Conservation (phyloP, 2,888 invertebrate genomes). For the Brenthis ino region DNA sequence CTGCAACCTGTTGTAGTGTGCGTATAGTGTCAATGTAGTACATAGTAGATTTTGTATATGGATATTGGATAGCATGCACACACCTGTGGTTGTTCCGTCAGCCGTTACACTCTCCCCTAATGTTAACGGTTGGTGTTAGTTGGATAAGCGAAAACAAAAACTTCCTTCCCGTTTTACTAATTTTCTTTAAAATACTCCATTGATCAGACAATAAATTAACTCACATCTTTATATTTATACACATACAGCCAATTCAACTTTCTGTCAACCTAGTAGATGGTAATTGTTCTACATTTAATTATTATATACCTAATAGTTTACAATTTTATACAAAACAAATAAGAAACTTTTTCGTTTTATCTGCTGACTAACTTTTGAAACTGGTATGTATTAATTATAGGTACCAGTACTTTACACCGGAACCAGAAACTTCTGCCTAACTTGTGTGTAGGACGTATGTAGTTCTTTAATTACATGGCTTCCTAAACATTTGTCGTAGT, state of each 20-base stretch:
- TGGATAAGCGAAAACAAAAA: conserved; percentile 41
- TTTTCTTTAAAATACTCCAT: conserved; percentile 16
- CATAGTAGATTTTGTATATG: conserved; percentile 40
- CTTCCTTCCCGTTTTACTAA: conserved; percentile 32
- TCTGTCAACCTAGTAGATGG: too few species aligned
- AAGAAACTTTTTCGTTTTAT: too few species aligned
- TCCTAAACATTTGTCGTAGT: conserved; percentile 12
- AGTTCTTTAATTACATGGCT: conserved; percentile 15
- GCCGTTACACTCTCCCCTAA: conserved; percentile 47
- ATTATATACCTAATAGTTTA: too few species aligned
- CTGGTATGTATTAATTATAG: conserved; percentile 3
- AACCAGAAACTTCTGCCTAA: background rate
- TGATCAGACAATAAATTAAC: background rate
- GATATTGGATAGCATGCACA: conserved; percentile 37
- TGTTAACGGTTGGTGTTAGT: conserved; percentile 41
- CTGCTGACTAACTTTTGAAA: too few species aligned
- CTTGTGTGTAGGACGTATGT: background rate
- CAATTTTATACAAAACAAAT: too few species aligned
- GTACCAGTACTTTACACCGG: conserved; percentile 7
- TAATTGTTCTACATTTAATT: too few species aligned
- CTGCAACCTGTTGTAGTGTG: conserved; percentile 50
- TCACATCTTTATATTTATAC: background rate
- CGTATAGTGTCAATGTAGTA: conserved; percentile 42
- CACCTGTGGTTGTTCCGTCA: conserved; percentile 47
- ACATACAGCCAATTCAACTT: background rate